A percentile compares a stretch with the other conserved stretches of the same genome.
Evolutionary conservation across 2,797 vertebrate species (phyloP).

Genomic region (Pitangus sulphuratus): DNA sequence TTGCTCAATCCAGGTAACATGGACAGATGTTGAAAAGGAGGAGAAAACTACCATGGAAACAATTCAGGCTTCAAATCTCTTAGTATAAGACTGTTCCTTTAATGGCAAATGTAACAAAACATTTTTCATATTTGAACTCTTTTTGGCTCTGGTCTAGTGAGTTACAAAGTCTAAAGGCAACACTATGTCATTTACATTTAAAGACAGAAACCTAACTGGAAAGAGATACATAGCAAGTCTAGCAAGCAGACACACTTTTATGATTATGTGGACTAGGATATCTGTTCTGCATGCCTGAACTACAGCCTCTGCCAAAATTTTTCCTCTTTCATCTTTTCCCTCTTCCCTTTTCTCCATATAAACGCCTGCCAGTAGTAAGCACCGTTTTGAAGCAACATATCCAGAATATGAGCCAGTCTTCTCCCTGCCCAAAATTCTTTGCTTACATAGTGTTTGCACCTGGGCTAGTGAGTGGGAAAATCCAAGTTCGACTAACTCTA

Average conservation of each 20-base stretch:
- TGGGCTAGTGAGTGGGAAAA: slow-evolving; percentile 55
- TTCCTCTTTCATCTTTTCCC: not conserved
- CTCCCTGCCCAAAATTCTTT: not conserved
- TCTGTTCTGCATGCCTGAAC: slow-evolving; percentile 59
- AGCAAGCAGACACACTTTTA: slow-evolving; percentile 45
- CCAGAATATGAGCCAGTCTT: not conserved
- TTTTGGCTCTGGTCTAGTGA: slow-evolving; percentile 21
- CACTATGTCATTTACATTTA: slow-evolving; percentile 20
- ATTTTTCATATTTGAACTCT: slow-evolving; percentile 37
- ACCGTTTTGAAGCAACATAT: not conserved
- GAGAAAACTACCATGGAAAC: slow-evolving; percentile 7
- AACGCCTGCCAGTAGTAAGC: not conserved
- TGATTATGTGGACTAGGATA: slow-evolving; percentile 48
- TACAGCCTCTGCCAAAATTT: slow-evolving; percentile 39
- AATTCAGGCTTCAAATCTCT: not conserved
- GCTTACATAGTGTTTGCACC: slow-evolving; percentile 19
- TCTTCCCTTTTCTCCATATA: not conserved
- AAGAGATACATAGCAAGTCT: slow-evolving; percentile 3
- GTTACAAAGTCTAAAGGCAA: slow-evolving; percentile 1
- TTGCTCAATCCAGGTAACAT: not conserved
- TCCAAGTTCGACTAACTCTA: not conserved
- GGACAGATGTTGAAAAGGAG: not conserved
- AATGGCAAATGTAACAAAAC: not conserved
- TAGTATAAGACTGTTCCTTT: not conserved
- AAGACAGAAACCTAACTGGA: slow-evolving; percentile 19